These are phyloP conservation scores for Amphimedon queenslandica DNA, from an alignment of 37 sponge, comb jelly and placozoan genomes.

Conservation along the genomic window DNA sequence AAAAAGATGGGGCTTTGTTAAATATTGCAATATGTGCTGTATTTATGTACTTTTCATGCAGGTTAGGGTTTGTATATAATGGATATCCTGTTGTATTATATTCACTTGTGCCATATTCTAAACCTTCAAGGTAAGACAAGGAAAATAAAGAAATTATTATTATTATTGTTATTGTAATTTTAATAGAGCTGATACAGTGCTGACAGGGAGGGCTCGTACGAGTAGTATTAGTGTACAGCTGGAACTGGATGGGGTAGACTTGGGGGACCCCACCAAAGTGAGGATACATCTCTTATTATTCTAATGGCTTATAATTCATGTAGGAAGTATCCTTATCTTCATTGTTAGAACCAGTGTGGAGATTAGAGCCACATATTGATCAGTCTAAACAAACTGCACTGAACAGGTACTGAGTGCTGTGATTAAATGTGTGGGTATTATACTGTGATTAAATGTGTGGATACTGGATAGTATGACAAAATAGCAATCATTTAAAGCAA, in stretches of 20 bases:
- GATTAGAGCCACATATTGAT: background rate
- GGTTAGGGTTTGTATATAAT: background rate
- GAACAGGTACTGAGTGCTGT: too few species aligned
- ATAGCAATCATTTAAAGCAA: too few species aligned
- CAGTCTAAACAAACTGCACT: too few species aligned
- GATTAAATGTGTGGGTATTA: too few species aligned
- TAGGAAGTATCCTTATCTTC: conserved; percentile 65
- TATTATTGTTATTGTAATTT: background rate
- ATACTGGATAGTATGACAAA: too few species aligned
- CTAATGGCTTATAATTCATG: background rate
- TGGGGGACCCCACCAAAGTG: background rate
- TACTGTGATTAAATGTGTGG: too few species aligned
- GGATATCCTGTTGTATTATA: background rate
- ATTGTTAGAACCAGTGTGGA: conserved; percentile 50
- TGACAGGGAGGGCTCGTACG: conserved; percentile 5
- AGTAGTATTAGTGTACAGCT: conserved; percentile 41
- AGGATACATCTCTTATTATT: too few species aligned
- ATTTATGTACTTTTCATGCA: background rate
- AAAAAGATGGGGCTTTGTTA: background rate
- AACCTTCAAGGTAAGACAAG: background rate
- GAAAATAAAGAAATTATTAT: background rate
- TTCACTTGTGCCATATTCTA: background rate
- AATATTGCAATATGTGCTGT: background rate
- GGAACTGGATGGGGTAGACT: conserved; percentile 37
- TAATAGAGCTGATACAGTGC: background rate